Percentiles rank a stretch among this genome's conserved stretches.
phyloP scores from a whole-genome alignment of 2,797 vertebrate genomes.

The Pseudochromis fuscus region DNA sequence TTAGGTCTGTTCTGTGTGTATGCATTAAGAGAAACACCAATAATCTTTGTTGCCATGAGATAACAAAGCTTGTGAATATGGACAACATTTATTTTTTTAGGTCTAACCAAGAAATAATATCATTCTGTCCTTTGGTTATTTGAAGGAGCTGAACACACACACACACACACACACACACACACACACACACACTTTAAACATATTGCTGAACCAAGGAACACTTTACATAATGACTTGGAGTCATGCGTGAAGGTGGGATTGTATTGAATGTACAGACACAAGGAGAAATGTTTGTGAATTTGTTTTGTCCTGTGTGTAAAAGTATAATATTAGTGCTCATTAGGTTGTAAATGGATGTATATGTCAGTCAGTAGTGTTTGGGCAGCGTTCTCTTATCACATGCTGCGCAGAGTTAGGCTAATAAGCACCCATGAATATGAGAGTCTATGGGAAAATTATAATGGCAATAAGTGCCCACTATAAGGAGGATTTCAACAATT shows the following conservation, averaged over 20 bases:
- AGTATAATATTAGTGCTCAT: conserved; percentile 9
- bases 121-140: conserved; percentile 8
- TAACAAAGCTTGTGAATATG: too few species aligned
- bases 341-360: conserved; percentile 21
- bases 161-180: neutral
- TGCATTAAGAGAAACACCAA: too few species aligned
- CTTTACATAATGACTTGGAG: conserved; percentile 27
- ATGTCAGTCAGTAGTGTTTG: neutral
- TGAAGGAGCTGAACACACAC: neutral
- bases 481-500: conserved; percentile 4
- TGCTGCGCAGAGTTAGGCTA: conserved; percentile 2
- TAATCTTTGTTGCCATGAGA: too few species aligned
- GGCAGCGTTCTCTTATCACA: conserved; percentile 2
- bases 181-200: conserved; percentile 10
- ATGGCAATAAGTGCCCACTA: conserved; percentile 3
- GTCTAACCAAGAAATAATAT: neutral
- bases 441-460: conserved; percentile 6
- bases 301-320: neutral
- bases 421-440: neutral
- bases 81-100: too few species aligned
- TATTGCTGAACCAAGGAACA: conserved; percentile 18
- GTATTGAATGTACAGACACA: conserved; percentile 23
- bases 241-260: conserved; percentile 29
- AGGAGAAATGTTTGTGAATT: neutral
- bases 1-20: neutral